Percentiles rank a stretch among this genome's conserved stretches.
Conservation (phyloP, 2,888 invertebrate genomes). For the Gryllus longicercus region DNA sequence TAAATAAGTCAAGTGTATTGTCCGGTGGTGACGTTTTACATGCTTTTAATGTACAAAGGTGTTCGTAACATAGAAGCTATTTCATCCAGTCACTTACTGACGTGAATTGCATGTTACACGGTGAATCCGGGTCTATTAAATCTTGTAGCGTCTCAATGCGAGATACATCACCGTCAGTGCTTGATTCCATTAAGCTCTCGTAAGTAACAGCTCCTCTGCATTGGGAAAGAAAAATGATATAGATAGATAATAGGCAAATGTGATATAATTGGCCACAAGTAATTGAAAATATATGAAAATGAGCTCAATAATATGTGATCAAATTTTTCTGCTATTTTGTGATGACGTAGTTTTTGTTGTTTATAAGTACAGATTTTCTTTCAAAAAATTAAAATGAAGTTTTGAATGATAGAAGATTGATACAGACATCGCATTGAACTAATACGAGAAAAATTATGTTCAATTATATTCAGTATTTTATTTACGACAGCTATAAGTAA, state of each 20-base stretch:
- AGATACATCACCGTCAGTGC: conserved; percentile 43
- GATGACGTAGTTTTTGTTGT: too few species aligned
- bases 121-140: conserved; percentile 61
- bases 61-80: not conserved
- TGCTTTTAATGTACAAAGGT: not conserved
- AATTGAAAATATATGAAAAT: too few species aligned
- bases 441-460: too few species aligned
- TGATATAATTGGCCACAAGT: not conserved
- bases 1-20: conserved; percentile 6
- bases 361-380: too few species aligned
- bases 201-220: conserved; percentile 50
- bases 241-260: not conserved
- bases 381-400: too few species aligned
- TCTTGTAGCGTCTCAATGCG: conserved; percentile 50
- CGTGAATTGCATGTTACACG: conserved; percentile 77
- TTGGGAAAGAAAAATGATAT: conserved; percentile 28
- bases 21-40: not conserved
- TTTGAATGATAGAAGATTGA: too few species aligned
- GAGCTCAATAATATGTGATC: too few species aligned
- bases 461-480: too few species aligned
- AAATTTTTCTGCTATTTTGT: too few species aligned
- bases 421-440: too few species aligned
- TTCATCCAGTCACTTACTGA: conserved; percentile 53
- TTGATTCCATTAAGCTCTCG: conserved; percentile 50
- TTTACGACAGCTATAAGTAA: too few species aligned